Percentiles rank a stretch among this genome's conserved stretches.
These are phyloP conservation scores for Ichneumon xanthorius DNA, from an alignment of 2,888 invertebrate genomes.

Conservation along the genomic window DNA sequence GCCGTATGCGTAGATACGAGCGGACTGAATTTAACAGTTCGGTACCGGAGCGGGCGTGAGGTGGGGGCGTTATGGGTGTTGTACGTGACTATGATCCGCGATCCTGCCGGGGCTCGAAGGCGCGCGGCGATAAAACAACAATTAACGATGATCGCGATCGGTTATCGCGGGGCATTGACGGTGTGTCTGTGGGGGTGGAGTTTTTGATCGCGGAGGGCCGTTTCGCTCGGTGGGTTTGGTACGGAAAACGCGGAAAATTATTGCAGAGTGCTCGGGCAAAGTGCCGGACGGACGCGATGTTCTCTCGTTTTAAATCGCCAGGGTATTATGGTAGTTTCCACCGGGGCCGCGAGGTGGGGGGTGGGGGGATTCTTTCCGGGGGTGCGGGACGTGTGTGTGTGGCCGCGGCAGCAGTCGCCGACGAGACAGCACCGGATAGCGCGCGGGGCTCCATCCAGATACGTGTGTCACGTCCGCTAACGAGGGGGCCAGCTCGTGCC, in stretches of 20 bases:
- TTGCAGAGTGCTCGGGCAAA: conserved; percentile 30
- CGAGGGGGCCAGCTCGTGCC: conserved; percentile 58
- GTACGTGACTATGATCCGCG: conserved; percentile 31
- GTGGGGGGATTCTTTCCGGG: conserved; percentile 32
- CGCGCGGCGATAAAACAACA: conserved; percentile 57
- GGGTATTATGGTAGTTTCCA: conserved; percentile 21
- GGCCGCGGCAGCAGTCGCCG: conserved; percentile 20
- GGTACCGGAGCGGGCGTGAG: neutral
- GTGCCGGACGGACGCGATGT: conserved; percentile 27
- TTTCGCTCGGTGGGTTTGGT: conserved; percentile 13
- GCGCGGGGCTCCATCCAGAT: conserved; percentile 50
- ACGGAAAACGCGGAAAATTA: conserved; percentile 35
- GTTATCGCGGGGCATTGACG: conserved; percentile 73
- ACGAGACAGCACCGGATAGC: conserved; percentile 17
- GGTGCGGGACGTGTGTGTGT: conserved; percentile 1
- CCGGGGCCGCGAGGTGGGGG: neutral
- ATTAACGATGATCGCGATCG: conserved; percentile 77
- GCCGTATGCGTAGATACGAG: neutral
- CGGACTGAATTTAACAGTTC: neutral
- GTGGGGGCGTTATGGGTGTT: neutral
- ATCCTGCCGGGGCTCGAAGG: neutral
- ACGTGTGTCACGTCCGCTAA: conserved; percentile 67
- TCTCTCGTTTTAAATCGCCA: conserved; percentile 46
- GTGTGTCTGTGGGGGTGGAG: conserved; percentile 70
- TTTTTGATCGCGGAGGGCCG: neutral